Evolutionary conservation across 23 tunicate genomes (phyloP).

Genomic region (Ascidia mentula): DNA sequence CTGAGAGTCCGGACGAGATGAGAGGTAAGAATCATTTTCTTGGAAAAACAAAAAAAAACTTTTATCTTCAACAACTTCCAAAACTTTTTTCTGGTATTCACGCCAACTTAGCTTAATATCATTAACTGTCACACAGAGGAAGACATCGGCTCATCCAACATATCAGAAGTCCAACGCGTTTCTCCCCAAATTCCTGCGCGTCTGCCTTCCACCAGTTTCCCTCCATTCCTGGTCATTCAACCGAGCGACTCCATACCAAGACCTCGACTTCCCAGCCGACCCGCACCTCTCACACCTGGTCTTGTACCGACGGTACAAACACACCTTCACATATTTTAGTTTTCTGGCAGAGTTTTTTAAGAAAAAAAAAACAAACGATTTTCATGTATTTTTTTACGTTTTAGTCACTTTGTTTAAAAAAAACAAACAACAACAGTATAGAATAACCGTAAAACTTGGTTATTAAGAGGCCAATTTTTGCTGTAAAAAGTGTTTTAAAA

Average conservation of each 20-base stretch:
- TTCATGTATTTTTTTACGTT: too few relatives aligned
- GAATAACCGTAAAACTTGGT: too few relatives aligned
- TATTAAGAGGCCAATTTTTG: too few relatives aligned
- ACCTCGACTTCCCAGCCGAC: constrained; percentile 50
- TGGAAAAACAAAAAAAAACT: neutral
- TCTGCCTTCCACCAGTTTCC: neutral
- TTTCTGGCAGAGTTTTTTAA: too few relatives aligned
- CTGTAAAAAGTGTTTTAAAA: too few relatives aligned
- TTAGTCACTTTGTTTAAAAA: too few relatives aligned
- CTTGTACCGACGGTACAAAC: constrained; percentile 14
- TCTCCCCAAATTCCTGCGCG: neutral
- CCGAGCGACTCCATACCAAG: constrained; percentile 14
- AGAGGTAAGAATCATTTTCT: neutral
- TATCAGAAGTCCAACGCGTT: neutral
- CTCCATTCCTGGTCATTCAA: constrained; percentile 42
- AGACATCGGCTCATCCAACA: neutral
- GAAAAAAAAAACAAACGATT: too few relatives aligned
- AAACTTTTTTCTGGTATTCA: neutral
- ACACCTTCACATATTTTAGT: too few relatives aligned
- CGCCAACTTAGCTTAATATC: too few relatives aligned
- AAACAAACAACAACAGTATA: too few relatives aligned
- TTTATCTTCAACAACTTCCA: neutral
- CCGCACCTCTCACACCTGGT: constrained; percentile 80
- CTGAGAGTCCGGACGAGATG: neutral
- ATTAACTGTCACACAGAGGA: too few relatives aligned